Conservation (phyloP, 2,113 vertebrate genomes). For the human region GRCh38 chr11:84192001-84192500, state of each 20-base stretch:
- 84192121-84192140: background rate
- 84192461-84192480: too few relatives aligned
- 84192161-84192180: background rate
- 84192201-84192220: background rate
- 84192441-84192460: too few relatives aligned
- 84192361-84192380: background rate
- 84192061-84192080: background rate
- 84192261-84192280: background rate
- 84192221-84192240: background rate
- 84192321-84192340: slow-evolving; percentile 11
- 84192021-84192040: background rate
- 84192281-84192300: background rate
- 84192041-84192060: background rate
- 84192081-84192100: background rate
- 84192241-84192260: slow-evolving; percentile 9
- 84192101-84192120: background rate
- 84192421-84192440: background rate
- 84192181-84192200: background rate
- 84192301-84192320: background rate
- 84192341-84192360: background rate
- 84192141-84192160: background rate
- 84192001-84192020: background rate
- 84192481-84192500: too few relatives aligned
- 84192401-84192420: background rate
- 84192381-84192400: background rate